Evolutionary conservation across 2,888 invertebrate genomes (phyloP).

Genomic region (Phaonia tiefii): DNA sequence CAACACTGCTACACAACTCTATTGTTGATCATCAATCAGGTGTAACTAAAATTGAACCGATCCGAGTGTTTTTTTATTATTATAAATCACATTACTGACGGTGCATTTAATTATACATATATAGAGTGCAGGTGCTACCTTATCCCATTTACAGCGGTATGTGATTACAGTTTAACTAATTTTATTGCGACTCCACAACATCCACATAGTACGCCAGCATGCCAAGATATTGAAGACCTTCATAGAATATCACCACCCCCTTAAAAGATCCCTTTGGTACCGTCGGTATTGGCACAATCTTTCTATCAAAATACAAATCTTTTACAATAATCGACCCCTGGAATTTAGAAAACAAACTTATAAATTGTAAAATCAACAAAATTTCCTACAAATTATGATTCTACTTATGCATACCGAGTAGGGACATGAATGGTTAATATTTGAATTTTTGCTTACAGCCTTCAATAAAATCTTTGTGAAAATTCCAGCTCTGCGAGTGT

Average conservation of each 20-base stretch:
- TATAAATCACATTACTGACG: too few species aligned
- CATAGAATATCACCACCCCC: neutral
- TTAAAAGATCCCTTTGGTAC: neutral
- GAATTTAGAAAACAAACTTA: too few species aligned
- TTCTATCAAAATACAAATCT: neutral
- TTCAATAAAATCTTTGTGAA: neutral
- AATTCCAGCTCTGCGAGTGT: neutral
- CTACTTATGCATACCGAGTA: conserved; percentile 12
- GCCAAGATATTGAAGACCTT: neutral
- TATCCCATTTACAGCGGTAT: too few species aligned
- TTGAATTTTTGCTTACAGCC: neutral
- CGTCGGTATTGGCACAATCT: neutral
- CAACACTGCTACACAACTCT: too few species aligned
- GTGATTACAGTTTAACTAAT: too few species aligned
- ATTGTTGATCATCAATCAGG: too few species aligned
- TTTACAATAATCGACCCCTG: neutral
- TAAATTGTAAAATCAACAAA: neutral
- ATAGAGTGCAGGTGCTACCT: too few species aligned
- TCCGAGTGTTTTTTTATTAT: too few species aligned
- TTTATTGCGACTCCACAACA: neutral
- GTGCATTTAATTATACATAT: too few species aligned
- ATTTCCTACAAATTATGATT: neutral
- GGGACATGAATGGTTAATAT: too few species aligned
- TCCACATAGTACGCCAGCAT: neutral
- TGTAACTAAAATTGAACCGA: too few species aligned